A percentile compares a stretch with the other conserved stretches of the same genome.
Evolutionary conservation across 2,797 vertebrate species (phyloP).

Genomic region (Halcyon leucocephala): DNA sequence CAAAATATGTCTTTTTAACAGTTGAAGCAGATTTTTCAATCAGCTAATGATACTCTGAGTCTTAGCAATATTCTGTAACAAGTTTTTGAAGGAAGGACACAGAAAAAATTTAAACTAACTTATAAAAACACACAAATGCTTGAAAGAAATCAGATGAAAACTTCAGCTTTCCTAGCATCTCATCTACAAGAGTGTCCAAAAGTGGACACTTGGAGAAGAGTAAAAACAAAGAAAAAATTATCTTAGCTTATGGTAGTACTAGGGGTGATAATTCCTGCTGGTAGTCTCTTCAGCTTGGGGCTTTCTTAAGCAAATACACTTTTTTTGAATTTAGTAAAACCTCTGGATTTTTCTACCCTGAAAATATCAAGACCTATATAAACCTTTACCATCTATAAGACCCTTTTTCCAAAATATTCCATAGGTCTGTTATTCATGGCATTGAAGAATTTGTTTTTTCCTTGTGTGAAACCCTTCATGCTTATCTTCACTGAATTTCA

Average conservation of each 20-base stretch:
- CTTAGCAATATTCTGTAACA: not conserved
- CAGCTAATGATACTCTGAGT: not conserved
- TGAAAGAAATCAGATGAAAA: not conserved
- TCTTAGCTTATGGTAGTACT: not conserved
- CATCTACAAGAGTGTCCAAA: not conserved
- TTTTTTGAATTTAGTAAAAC: not conserved
- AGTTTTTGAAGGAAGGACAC: not conserved
- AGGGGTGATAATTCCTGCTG: not conserved
- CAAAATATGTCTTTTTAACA: not conserved
- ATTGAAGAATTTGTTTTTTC: not conserved
- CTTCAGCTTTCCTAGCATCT: not conserved
- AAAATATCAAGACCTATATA: not conserved
- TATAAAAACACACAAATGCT: not conserved
- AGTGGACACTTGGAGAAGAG: not conserved
- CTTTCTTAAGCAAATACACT: not conserved
- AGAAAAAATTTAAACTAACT: not conserved
- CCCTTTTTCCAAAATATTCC: not conserved
- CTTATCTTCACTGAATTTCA: slow-evolving; percentile 43
- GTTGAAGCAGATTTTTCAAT: not conserved
- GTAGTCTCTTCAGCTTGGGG: not conserved
- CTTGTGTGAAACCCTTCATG: not conserved
- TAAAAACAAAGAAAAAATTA: not conserved
- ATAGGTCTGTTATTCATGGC: not conserved
- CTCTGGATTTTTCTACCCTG: not conserved
- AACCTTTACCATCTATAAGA: not conserved